These are phyloP conservation scores for Myopa tessellatipennis DNA, from an alignment of 2,888 invertebrate genomes.

Conservation along the genomic window DNA sequence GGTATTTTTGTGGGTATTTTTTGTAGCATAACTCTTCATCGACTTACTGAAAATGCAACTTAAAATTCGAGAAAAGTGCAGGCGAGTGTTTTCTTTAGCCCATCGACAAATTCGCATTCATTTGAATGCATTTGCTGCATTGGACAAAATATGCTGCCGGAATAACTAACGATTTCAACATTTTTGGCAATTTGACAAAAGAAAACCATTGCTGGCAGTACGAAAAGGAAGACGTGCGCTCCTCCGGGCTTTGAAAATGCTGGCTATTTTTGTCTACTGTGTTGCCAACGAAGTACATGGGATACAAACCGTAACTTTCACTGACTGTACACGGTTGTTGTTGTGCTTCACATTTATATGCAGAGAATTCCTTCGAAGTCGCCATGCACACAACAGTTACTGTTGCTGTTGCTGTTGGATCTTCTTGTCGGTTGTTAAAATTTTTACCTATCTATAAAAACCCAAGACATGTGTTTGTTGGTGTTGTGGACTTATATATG, in stretches of 20 bases:
- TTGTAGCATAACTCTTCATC: background rate
- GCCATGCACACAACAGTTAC: no score
- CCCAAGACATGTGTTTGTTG: no score
- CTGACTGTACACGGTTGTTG: background rate
- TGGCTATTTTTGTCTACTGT: no score
- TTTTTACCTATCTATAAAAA: background rate
- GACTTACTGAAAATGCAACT: background rate
- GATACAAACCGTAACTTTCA: background rate
- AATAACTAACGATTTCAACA: background rate
- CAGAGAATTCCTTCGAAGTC: no score
- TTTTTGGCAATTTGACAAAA: conserved; percentile 26
- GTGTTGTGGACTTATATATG: no score
- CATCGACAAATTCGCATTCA: background rate
- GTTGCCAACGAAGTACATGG: background rate
- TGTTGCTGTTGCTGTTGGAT: no score
- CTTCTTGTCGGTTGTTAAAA: background rate
- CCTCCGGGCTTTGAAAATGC: background rate
- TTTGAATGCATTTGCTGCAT: conserved; percentile 6
- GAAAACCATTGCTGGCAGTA: background rate
- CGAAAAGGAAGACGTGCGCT: background rate
- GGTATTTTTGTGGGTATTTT: background rate
- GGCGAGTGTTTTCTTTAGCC: background rate
- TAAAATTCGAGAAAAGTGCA: background rate
- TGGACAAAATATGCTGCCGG: background rate
- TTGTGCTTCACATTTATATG: background rate